phyloP scores from a whole-genome alignment of 1,140 invertebrate species.

The Zelostemma sp. region DNA sequence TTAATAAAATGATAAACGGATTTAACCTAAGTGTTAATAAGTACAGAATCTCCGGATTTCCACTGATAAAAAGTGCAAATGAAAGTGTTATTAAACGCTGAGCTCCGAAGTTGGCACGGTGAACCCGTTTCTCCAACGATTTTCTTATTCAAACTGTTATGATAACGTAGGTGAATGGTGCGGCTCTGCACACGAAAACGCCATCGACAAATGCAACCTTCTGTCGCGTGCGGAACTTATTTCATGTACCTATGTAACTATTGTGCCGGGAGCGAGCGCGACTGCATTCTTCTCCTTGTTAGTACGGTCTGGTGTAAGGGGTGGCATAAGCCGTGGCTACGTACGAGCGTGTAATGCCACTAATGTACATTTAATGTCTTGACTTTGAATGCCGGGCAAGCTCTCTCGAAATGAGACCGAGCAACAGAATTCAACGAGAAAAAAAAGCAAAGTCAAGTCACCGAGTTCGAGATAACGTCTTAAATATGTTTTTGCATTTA shows the following conservation, averaged over 20 bases:
- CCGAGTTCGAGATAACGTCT: conserved; percentile 58
- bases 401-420: conserved; percentile 48
- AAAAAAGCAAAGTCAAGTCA: conserved; percentile 39
- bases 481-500: conserved; percentile 65
- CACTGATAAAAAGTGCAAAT: conserved; percentile 5
- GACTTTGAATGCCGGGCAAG: conserved; percentile 63
- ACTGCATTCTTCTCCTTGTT: conserved; percentile 49
- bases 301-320: conserved; percentile 42
- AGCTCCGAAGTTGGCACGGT: not conserved
- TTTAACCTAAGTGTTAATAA: not conserved
- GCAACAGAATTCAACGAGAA: conserved; percentile 39
- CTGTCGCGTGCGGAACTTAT: conserved; percentile 49
- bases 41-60: not conserved
- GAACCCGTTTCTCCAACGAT: conserved; percentile 37
- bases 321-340: conserved; percentile 43
- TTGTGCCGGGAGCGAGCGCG: conserved; percentile 44
- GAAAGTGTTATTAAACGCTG: conserved; percentile 4
- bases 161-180: conserved; percentile 45
- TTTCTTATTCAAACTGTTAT: conserved; percentile 38
- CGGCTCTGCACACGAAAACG: conserved; percentile 21
- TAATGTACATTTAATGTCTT: conserved; percentile 69
- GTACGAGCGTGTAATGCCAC: conserved; percentile 51
- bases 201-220: conserved; percentile 49
- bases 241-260: conserved; percentile 47
- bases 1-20: not conserved